A percentile compares a stretch with the other conserved stretches of the same genome.
These are phyloP conservation scores for Gavia stellata DNA, from an alignment of 2,113 vertebrate genomes.

Conservation along the genomic window DNA sequence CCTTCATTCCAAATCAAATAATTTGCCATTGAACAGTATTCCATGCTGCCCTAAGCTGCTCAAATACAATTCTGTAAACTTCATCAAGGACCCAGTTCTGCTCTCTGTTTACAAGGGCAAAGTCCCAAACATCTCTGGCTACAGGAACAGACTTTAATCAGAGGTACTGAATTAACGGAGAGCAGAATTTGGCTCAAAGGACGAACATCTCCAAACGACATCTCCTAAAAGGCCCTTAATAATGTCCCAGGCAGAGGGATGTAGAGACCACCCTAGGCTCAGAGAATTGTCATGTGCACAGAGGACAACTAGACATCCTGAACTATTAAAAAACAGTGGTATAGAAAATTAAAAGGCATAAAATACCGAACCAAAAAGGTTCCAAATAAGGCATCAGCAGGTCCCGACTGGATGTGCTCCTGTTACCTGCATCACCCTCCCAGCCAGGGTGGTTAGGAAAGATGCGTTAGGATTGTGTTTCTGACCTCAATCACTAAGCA, in stretches of 20 bases:
- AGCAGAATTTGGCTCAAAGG: conserved; percentile 41
- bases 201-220: background rate
- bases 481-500: background rate
- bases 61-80: conserved; percentile 4
- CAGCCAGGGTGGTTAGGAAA: background rate
- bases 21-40: background rate
- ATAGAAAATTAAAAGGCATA: conserved; percentile 59
- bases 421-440: background rate
- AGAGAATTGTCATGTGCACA: conserved; percentile 1
- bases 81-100: background rate
- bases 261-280: background rate
- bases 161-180: conserved; percentile 11
- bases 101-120: background rate
- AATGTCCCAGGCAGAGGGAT: background rate
- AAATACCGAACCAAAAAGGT: conserved; percentile 40
- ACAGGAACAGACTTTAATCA: background rate
- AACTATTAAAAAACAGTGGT: conserved; percentile 47
- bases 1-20: background rate
- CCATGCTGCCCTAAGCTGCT: background rate
- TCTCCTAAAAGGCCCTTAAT: background rate
- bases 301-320: conserved; percentile 19
- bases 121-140: background rate
- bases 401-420: conserved; percentile 25
- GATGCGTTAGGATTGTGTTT: background rate
- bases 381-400: conserved; percentile 71